Base-by-base conservation (phyloP, 2,797 vertebrate genomes). In the Muscicapa striata region DNA sequence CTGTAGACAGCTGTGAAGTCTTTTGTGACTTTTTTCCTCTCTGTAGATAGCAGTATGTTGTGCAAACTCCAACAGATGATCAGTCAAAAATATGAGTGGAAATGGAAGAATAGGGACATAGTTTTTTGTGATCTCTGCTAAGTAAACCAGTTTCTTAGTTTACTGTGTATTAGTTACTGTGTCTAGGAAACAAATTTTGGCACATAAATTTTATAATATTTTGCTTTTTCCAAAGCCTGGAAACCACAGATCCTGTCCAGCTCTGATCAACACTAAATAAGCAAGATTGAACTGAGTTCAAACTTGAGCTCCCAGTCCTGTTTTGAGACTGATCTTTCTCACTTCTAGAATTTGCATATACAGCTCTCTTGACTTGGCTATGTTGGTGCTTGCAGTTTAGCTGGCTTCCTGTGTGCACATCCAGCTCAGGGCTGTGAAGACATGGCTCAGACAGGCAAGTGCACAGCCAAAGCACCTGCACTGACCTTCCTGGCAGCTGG, bases 1-100 rank as follows among this genome's bases (percentile, higher is more conserved):
- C 62, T 90, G 88, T 55, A 82, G 55, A 43, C 55, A 91, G 63
- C 88, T 95, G 86, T 64, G 57, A 92, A 64, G 24, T 70, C 34
- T 73, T 76, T 32, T 20, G 32, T 78, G 69, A 43, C 36, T 73
- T 83, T 89, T 86, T 91, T 83, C 40, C 40, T 2, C 68, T 5
- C 49, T 80, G 32, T 30, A 74, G 84, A 80, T 68, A 90, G 78
- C 41, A 84, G 30, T 24, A 32, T 70, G 51, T 68, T 83, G 41
- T 89, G 45, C 82, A 77, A 82, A 61, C 41, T 40, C 46, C 67
- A 70, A 12, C 15, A 63, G 61, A 84, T 89, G 34, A 84, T 40
- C 18, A 49, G 46, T 89, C 79, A 87, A 89, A 82, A 91, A 83
- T 84, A 27, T 15, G 57, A 89, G 38, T 90, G 68, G 45, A 80